These are phyloP conservation scores for Smutsia temminckii DNA, from an alignment of 2,797 vertebrate genomes.

Conservation along the genomic window DNA sequence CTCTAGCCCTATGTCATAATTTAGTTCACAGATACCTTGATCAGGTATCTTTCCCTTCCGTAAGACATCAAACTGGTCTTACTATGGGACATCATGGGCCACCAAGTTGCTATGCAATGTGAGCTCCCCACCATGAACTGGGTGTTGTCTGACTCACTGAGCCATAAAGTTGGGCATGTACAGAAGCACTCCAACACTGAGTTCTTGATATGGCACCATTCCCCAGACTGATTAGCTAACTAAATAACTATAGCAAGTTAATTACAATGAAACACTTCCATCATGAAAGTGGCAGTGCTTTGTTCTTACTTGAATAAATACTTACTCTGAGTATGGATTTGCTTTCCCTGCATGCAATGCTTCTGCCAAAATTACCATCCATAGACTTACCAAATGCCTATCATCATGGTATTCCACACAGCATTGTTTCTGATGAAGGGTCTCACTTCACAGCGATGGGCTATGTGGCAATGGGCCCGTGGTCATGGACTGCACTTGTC, in stretches of 20 bases:
- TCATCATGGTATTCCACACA: neutral
- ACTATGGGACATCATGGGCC: neutral
- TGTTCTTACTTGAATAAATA: neutral
- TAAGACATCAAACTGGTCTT: neutral
- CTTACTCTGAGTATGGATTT: neutral
- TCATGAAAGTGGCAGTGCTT: neutral
- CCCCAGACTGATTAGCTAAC: neutral
- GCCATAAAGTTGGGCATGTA: neutral
- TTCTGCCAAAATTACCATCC: slow-evolving; percentile 14
- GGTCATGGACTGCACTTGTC: neutral
- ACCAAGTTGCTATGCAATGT: neutral
- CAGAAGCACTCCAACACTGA: neutral
- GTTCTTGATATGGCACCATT: neutral
- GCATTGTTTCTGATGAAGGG: neutral
- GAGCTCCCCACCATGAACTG: neutral
- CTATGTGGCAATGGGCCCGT: neutral
- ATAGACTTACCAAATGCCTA: neutral
- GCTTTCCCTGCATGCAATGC: neutral
- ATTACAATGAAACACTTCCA: neutral
- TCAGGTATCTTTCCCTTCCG: neutral
- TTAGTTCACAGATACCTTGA: neutral
- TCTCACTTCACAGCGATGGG: neutral
- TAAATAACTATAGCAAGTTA: neutral
- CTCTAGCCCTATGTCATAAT: neutral
- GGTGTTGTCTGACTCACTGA: neutral